Evolutionary conservation across 2,888 invertebrate genomes (phyloP).

Genomic region (Drosophila subsilvestris): DNA sequence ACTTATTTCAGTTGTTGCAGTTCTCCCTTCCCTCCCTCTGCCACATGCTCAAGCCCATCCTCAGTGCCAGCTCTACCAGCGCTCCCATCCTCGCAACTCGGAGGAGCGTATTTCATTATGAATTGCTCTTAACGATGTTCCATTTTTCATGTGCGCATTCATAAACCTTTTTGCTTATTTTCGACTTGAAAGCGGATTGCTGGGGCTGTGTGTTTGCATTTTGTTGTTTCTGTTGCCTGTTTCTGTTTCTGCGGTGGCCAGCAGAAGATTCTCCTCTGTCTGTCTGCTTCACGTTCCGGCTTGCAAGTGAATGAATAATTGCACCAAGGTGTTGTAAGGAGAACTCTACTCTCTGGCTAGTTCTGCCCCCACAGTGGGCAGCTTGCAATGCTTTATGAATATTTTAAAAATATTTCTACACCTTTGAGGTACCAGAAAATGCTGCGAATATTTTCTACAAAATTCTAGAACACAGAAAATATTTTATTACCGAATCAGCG

Average conservation of each 20-base stretch:
- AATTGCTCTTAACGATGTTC: conserved; percentile 84
- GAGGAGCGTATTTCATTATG: conserved; percentile 82
- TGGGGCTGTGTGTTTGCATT: conserved; percentile 57
- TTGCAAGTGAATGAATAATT: conserved; percentile 70
- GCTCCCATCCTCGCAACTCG: conserved; percentile 24
- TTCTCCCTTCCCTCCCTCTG: neutral
- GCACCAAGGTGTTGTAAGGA: conserved; percentile 70
- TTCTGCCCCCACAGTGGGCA: conserved; percentile 36
- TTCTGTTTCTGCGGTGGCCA: conserved; percentile 32
- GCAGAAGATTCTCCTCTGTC: conserved; percentile 46
- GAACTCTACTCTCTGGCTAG: conserved; percentile 13
- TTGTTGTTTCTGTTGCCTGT: conserved; percentile 31
- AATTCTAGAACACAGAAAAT: too few relatives aligned
- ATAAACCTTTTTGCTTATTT: conserved; percentile 79
- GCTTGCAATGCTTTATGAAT: too few relatives aligned
- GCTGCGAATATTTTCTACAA: too few relatives aligned
- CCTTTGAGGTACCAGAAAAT: too few relatives aligned
- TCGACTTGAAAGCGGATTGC: conserved; percentile 52
- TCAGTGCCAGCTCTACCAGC: conserved; percentile 11
- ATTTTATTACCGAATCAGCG: neutral
- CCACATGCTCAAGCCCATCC: conserved; percentile 3
- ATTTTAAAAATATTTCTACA: too few relatives aligned
- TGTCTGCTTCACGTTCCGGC: conserved; percentile 21
- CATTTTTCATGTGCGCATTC: conserved; percentile 84
- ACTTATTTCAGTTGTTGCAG: conserved; percentile 62